phyloP scores from a whole-genome alignment of 2,113 vertebrate genomes.

The Eretmochelys imbricata region DNA sequence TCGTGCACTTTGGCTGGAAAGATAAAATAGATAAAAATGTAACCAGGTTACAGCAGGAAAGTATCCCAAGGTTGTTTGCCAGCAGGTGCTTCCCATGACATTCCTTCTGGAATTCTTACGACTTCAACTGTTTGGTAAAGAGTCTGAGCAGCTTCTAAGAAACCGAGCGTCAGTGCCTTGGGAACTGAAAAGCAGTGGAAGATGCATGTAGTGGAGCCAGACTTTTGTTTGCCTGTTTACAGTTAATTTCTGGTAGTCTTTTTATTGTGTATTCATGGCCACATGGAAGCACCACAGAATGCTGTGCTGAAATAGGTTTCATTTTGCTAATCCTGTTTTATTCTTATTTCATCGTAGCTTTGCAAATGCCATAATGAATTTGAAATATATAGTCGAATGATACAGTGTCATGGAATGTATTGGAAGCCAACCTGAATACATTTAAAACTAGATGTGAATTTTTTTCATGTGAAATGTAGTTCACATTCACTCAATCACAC shows the following conservation, averaged over 20 bases:
- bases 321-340: constrained; percentile 51
- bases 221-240: neutral
- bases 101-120: neutral
- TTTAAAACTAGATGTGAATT: neutral
- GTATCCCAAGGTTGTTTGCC: neutral
- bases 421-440: neutral
- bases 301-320: neutral
- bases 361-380: constrained; percentile 31
- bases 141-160: neutral
- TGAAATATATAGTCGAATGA: neutral
- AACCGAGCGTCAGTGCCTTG: rapidly evolving
- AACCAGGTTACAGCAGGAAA: constrained; percentile 13
- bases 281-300: neutral
- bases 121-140: neutral
- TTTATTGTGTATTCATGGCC: constrained; percentile 4
- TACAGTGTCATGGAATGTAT: constrained; percentile 27
- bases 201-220: neutral
- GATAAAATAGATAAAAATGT: neutral
- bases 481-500: neutral
- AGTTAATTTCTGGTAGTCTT: constrained; percentile 8
- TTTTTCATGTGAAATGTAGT: neutral
- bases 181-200: neutral
- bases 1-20: rapidly evolving
- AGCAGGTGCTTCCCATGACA: constrained; percentile 22
- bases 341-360: constrained; percentile 9